Percentiles rank a stretch among this genome's conserved stretches.
Evolutionary conservation across 2,888 invertebrate genomes (phyloP).

Genomic region (Rhamphomyia laevipes): DNA sequence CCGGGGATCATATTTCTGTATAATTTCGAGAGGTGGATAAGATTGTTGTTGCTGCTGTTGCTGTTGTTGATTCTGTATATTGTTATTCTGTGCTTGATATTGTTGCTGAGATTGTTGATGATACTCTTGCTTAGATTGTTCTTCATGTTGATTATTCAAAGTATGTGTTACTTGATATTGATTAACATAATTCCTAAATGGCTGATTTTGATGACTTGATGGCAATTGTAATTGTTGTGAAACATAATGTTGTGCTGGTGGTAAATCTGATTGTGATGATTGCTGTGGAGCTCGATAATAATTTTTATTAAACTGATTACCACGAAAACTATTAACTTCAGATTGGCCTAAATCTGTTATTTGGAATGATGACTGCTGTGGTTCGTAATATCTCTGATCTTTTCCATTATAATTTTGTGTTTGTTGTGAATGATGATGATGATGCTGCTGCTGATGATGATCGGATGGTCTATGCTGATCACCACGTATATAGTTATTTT

Average conservation of each 20-base stretch:
- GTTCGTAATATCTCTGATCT: conserved; percentile 9
- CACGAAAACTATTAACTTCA: not conserved
- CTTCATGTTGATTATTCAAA: not conserved
- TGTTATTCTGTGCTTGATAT: conserved; percentile 8
- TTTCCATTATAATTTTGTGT: not conserved
- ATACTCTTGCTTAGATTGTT: conserved; percentile 1
- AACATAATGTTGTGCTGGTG: not conserved
- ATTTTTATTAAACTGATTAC: not conserved
- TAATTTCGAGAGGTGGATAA: conserved; percentile 17
- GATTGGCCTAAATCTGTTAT: conserved; percentile 6
- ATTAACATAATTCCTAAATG: conserved; percentile 18
- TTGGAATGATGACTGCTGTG: conserved; percentile 16
- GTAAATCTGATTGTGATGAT: conserved; percentile 1
- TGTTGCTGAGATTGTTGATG: conserved; percentile 6
- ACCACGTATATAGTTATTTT: conserved; percentile 2
- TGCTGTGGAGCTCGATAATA: conserved; percentile 1
- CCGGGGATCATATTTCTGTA: not conserved
- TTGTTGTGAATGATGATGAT: not conserved
- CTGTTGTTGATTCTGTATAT: conserved; percentile 9
- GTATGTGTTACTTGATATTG: conserved; percentile 22
- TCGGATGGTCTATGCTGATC: conserved; percentile 10
- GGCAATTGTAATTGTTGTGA: conserved; percentile 10
- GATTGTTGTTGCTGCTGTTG: conserved; percentile 20
- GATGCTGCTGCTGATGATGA: not conserved
- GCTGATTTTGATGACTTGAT: conserved; percentile 9